Evolutionary conservation across 2,797 vertebrate genomes (phyloP), one percentile per base, ranked within the genome.

Genomic region (Hipposideros larvatus): DNA sequence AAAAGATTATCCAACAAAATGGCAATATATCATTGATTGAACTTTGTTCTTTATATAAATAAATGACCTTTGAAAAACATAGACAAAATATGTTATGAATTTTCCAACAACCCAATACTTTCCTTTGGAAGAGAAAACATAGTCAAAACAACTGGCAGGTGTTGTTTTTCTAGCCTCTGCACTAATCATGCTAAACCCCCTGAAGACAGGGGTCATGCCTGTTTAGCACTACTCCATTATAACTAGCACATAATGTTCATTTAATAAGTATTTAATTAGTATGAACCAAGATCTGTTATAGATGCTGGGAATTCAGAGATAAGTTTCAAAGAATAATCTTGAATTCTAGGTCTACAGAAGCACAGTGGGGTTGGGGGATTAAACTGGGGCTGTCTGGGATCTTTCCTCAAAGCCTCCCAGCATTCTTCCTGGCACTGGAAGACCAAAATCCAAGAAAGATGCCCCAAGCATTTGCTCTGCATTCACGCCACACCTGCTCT

Each of bases 241-340:
- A 55, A 55, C 83, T 86, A 66, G 68, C 21, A 68, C 22, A 59
- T 7, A 61, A 31, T 46, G 4, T 34, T 87, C 86, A 14, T 19
- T 26, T 68, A 68, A 65, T 61, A 66, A 78, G 57, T 53, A 61
- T 63, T 34, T 51, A 43, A 75, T n/a, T 73, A 53, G n/a, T 6
- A 68, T 24, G 48, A 95, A 57, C 28, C 19, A 91, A 93, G 28
- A 28, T 75, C 75, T 88, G 71, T 68, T 51, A n/a, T 24, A n/a
- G 51, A 74, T 22, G 24, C 77, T 75, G 77, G 51, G 2, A 87
- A 95, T 41, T 79, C 59, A 74, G 53, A 84, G 18, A 21, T 15
- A 24, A 90, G 18, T 43, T 21, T 90, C 90, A 84, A 85, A 74
- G 78, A 26, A 48, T n/a, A 16, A 43, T 4, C 65, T 22, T 86